Base-by-base conservation (phyloP, 1,140 invertebrate genomes). In the Aphelenchoides fujianensis region DNA sequence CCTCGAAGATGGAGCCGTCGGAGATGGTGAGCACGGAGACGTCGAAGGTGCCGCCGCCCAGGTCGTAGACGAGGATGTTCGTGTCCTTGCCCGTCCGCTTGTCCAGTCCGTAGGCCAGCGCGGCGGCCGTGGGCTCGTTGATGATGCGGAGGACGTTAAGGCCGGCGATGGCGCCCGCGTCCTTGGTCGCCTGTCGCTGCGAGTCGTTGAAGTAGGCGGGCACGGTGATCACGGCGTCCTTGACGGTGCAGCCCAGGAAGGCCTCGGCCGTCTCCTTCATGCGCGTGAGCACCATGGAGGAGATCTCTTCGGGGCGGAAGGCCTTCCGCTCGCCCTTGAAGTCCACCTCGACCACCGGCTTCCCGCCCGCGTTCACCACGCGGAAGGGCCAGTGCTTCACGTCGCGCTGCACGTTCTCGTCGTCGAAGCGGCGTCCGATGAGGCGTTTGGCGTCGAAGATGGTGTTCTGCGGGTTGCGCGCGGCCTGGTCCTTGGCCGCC, bases 41-140 rank as follows among this genome's bases (percentile, higher is more conserved):
- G 88, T 97, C 94, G 84, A 98, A 97, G 77, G 95, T 97, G 82
- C 95, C 95, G 85, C 95, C 95, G 74, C 95, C 95, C 74, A 97
- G 88, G 88, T 98, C 95, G 85, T 95, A 97, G 75, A 89, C 88
- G 0, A 89, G 82, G 12, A 89, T 86, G 77, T 89, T 87, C 31
- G 84, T 75, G 70, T 87, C 87, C 54, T 68, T 68, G 1, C 31
- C 81, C 28, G 80, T 82, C 80, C 87, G 87, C 79, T 87, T 87
- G 77, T 87, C 86, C 5, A 88, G 74, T 69, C 86, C 86, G 75
- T 88, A 87, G n/a, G 86, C 86, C 76, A 87, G 86, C 59, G 86
- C 86, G 48, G 86, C 86, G 54, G 86, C 86, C 30, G 87, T 88
- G 2, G 86, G 86, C 67, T 87, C 86, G 71, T 87, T 87, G 76